A percentile compares a stretch with the other conserved stretches of the same genome.
Conservation (phyloP, 1,140 invertebrate species). For the Oncopodura yosiiana region DNA sequence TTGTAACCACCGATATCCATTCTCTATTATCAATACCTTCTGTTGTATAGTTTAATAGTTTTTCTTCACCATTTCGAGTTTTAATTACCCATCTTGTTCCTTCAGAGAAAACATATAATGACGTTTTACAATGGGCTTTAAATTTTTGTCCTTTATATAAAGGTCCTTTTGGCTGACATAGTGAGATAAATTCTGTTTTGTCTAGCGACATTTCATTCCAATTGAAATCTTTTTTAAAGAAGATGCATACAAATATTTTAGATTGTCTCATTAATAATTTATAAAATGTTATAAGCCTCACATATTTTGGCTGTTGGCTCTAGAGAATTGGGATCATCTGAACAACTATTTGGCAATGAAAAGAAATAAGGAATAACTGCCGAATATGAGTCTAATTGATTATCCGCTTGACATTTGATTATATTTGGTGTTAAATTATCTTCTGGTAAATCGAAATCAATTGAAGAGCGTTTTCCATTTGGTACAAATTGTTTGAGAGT, state of each 20-base stretch:
- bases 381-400: not conserved
- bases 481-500: not conserved
- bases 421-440: not conserved
- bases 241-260: not conserved
- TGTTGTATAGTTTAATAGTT: not conserved
- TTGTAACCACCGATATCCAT: not conserved
- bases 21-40: not conserved
- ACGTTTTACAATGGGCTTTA: conserved; percentile 1
- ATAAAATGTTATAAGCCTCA: not conserved
- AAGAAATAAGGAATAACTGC: conserved; percentile 7
- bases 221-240: not conserved
- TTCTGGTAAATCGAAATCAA: not conserved
- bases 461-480: not conserved
- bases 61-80: not conserved
- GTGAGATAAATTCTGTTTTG: conserved; percentile 5
- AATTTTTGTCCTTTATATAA: conserved; percentile 11
- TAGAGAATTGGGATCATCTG: not conserved
- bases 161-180: not conserved
- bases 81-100: conserved; percentile 3
- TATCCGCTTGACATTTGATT: not conserved
- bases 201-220: not conserved
- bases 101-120: not conserved
- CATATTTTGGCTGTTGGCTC: not conserved
- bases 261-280: not conserved
- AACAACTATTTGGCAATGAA: not conserved